Conservation (phyloP, 92 coral and sea anemone species). For the Epizoanthus ramosus region DNA sequence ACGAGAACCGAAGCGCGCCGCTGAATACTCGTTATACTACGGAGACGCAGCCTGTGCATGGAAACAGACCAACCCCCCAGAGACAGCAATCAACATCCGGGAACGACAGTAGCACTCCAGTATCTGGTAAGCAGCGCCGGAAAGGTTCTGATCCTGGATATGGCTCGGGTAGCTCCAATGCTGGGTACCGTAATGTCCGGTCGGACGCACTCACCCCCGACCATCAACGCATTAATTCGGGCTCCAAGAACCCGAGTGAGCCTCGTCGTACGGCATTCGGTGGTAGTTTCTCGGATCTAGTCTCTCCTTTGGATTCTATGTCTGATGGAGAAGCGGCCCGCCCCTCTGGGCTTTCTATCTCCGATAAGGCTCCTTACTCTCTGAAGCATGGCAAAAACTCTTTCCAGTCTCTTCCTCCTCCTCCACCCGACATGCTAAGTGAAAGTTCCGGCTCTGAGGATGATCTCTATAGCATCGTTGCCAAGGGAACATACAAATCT, state of each 20-base stretch:
- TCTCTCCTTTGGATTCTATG: constrained; percentile 79
- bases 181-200: constrained; percentile 34
- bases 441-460: constrained; percentile 95
- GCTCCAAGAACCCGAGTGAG: constrained; percentile 34
- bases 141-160: constrained; percentile 41
- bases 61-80: neutral
- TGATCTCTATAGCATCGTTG: constrained; percentile 93
- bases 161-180: constrained; percentile 41
- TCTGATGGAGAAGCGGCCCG: constrained; percentile 47
- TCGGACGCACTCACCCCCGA: constrained; percentile 27
- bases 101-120: constrained; percentile 9
- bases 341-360: constrained; percentile 40
- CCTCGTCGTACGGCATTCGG: constrained; percentile 19
- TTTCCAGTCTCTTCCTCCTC: constrained; percentile 61
- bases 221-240: constrained; percentile 23
- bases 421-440: constrained; percentile 76
- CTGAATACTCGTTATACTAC: constrained; percentile 16
- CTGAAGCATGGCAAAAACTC: constrained; percentile 12
- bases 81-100: constrained; percentile 15
- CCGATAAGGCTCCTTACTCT: constrained; percentile 30
- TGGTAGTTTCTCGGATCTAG: constrained; percentile 65
- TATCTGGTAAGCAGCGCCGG: constrained; percentile 40
- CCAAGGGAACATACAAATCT: constrained; percentile 84
- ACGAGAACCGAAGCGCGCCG: neutral
- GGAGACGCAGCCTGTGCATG: neutral